A percentile compares a stretch with the other conserved stretches of the same genome.
phyloP scores from a whole-genome alignment of 1,140 invertebrate species.

The Eumaeus atala region DNA sequence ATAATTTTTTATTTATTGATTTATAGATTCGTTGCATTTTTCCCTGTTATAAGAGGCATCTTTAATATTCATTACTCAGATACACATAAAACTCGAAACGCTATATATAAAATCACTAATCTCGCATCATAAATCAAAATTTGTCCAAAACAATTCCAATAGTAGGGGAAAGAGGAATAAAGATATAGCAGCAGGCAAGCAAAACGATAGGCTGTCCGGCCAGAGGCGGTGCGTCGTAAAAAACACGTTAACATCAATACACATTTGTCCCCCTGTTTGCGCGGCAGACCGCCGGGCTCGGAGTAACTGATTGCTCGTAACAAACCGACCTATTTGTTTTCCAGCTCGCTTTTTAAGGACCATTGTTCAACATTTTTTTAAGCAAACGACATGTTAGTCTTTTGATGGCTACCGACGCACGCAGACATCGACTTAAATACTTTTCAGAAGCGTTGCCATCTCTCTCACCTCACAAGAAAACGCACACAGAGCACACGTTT shows the following conservation, averaged over 20 bases:
- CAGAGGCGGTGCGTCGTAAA: slow-evolving; percentile 45
- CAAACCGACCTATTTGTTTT: slow-evolving; percentile 45
- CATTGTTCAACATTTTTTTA: slow-evolving; percentile 9
- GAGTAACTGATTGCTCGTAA: slow-evolving; percentile 62
- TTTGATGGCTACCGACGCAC: slow-evolving; percentile 8
- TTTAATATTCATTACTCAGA: slow-evolving; percentile 10
- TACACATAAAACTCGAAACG: background rate
- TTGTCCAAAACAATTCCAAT: slow-evolving; percentile 30
- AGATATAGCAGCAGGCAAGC: slow-evolving; percentile 65
- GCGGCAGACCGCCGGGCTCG: slow-evolving; percentile 50
- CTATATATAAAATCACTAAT: background rate
- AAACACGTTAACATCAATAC: slow-evolving; percentile 73
- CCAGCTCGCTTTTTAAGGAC: slow-evolving; percentile 27
- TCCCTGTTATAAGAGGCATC: background rate
- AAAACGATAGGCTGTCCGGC: slow-evolving; percentile 63
- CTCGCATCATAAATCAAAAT: too few species aligned
- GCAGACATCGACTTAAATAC: too few species aligned
- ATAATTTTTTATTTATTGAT: too few species aligned
- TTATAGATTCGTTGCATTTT: too few species aligned
- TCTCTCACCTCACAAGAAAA: too few species aligned
- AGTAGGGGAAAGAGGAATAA: slow-evolving; percentile 46
- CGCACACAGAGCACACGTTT: too few species aligned
- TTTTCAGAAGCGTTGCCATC: too few species aligned
- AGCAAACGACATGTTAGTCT: background rate
- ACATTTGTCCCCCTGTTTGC: slow-evolving; percentile 66